Evolutionary conservation across 2,797 vertebrate species (phyloP).

Genomic region (Distichodus sexfasciatus): DNA sequence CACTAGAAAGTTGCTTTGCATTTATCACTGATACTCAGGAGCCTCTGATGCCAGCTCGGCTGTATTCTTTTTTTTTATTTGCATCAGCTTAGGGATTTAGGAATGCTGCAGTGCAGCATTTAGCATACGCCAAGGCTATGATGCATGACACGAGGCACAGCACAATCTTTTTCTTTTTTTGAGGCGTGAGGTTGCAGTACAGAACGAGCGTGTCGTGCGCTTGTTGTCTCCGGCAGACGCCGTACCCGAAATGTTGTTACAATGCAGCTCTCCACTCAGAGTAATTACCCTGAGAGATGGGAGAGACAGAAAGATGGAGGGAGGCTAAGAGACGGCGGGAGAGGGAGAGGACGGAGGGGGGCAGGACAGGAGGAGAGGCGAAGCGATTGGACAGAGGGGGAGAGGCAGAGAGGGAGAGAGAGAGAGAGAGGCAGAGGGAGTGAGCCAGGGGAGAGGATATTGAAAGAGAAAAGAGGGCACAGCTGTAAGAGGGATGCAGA

Average conservation of each 20-base stretch:
- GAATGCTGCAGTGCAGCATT: conserved; percentile 52
- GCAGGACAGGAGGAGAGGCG: conserved; percentile 16
- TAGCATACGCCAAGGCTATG: conserved; percentile 27
- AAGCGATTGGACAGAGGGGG: conserved; percentile 27
- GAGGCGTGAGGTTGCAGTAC: conserved; percentile 32
- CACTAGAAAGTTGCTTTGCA: conserved; percentile 3
- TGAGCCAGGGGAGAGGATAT: conserved; percentile 30
- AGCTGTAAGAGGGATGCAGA: conserved; percentile 39
- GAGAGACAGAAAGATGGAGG: conserved; percentile 5
- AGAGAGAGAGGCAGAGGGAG: conserved; percentile 11
- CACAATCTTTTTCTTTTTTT: conserved; percentile 2
- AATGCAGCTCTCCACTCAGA: conserved; percentile 49
- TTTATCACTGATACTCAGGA: conserved; percentile 22
- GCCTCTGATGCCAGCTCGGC: conserved; percentile 14
- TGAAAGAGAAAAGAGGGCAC: conserved; percentile 49
- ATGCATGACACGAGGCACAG: conserved; percentile 34
- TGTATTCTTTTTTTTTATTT: conserved; percentile 27
- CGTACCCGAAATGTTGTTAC: conserved; percentile 44
- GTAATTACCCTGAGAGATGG: conserved; percentile 48
- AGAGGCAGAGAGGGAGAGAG: conserved; percentile 20
- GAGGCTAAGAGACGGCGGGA: conserved; percentile 26
- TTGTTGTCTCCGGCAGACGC: conserved; percentile 40
- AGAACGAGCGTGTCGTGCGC: conserved; percentile 32
- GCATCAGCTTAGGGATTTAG: conserved; percentile 33
- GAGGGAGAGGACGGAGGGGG: conserved; percentile 18